phyloP scores from a whole-genome alignment of 2,113 vertebrate species.

The Herpetotheres cachinnans region DNA sequence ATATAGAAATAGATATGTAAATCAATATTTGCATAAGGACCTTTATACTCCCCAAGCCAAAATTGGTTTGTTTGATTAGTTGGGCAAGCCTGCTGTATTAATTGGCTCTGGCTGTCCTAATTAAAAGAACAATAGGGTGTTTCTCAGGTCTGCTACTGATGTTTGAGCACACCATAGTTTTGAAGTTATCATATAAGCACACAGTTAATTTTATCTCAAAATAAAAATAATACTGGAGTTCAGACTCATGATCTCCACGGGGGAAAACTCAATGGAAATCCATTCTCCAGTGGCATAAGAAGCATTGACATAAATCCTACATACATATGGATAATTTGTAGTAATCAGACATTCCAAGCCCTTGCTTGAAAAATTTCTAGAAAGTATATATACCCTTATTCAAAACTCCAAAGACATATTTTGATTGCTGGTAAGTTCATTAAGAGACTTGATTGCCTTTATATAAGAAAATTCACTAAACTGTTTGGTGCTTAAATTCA shows the following conservation, averaged over 20 bases:
- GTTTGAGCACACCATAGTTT: background rate
- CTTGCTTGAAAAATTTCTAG: slow-evolving; percentile 20
- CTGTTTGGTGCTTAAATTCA: background rate
- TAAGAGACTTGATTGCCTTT: slow-evolving; percentile 13
- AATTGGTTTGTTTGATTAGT: slow-evolving; percentile 37
- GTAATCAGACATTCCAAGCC: slow-evolving; percentile 45
- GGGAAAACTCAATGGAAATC: slow-evolving; percentile 49
- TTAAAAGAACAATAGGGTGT: background rate
- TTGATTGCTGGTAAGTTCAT: slow-evolving; percentile 58
- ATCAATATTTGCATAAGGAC: slow-evolving; percentile 22
- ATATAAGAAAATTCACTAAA: background rate
- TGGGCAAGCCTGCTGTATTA: background rate
- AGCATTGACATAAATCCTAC: slow-evolving; percentile 57
- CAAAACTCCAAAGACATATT: slow-evolving; percentile 34
- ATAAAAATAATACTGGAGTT: slow-evolving; percentile 1
- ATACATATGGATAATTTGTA: slow-evolving; percentile 70
- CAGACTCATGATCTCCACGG: slow-evolving; percentile 13
- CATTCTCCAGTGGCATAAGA: slow-evolving; percentile 21
- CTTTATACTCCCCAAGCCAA: slow-evolving; percentile 13
- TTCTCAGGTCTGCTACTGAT: slow-evolving; percentile 12
- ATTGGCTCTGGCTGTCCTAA: background rate
- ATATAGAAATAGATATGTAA: slow-evolving; percentile 13
- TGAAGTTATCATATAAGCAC: background rate
- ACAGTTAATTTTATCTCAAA: slow-evolving; percentile 40
- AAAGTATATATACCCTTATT: slow-evolving; percentile 6